Evolutionary conservation across 2,888 invertebrate species (phyloP).

Genomic region (Horisme vitalbata): DNA sequence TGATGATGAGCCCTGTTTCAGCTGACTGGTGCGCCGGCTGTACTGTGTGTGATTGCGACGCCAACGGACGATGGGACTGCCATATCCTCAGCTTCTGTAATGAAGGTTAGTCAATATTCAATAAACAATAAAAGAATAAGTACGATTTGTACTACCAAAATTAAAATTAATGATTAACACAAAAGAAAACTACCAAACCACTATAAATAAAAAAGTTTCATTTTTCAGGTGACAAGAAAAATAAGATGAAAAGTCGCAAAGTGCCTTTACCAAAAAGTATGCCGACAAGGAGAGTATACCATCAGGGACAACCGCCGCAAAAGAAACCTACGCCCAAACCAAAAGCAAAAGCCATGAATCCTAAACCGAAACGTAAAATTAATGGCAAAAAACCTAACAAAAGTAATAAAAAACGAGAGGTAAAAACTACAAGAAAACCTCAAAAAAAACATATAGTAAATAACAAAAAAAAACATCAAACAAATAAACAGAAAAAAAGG

Average conservation of each 20-base stretch:
- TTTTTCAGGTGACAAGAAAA: slow-evolving; percentile 28
- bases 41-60: slow-evolving; percentile 67
- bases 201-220: background rate
- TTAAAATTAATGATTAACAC: too few species aligned
- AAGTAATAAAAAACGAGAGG: slow-evolving; percentile 1
- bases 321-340: background rate
- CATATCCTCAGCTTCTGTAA: slow-evolving; percentile 66
- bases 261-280: slow-evolving; percentile 1
- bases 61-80: slow-evolving; percentile 65
- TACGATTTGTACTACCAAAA: too few species aligned
- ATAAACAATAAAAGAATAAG: background rate
- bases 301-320: background rate
- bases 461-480: slow-evolving; percentile 2
- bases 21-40: slow-evolving; percentile 73
- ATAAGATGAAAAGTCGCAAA: slow-evolving; percentile 16
- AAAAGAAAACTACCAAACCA: too few species aligned
- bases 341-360: slow-evolving; percentile 3
- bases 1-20: slow-evolving; percentile 42
- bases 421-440: background rate
- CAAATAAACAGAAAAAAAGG: slow-evolving; percentile 12
- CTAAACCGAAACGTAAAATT: slow-evolving; percentile 5
- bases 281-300: slow-evolving; percentile 4
- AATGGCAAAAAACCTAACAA: slow-evolving; percentile 21
- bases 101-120: slow-evolving; percentile 42
- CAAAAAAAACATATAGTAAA: slow-evolving; percentile 17